Conservation (phyloP, 2,888 invertebrate species). For the Drosophila rubida region DNA sequence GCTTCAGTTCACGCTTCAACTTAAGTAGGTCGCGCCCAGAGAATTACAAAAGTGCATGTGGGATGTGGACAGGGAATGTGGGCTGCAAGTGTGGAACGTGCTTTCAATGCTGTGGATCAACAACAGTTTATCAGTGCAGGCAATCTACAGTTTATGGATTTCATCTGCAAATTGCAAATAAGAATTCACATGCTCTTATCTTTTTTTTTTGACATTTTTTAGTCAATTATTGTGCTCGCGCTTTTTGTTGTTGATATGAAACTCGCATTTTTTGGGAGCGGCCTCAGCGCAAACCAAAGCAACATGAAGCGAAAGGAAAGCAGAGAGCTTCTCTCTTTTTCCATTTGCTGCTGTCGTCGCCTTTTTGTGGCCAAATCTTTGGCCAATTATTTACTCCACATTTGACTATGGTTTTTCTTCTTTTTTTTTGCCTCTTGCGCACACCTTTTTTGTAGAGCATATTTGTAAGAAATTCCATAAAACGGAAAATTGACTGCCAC, state of each 20-base stretch:
- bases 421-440: conserved; percentile 5
- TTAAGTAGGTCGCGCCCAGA: conserved; percentile 57
- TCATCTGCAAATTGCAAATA: conserved; percentile 4
- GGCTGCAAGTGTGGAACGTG: background rate
- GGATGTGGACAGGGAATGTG: background rate
- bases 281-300: conserved; percentile 42
- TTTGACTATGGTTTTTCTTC: background rate
- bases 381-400: conserved; percentile 36
- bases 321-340: conserved; percentile 60
- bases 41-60: conserved; percentile 10
- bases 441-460: conserved; percentile 6
- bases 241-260: conserved; percentile 49
- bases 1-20: conserved; percentile 51
- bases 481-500: conserved; percentile 51
- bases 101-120: background rate
- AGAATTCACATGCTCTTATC: conserved; percentile 15
- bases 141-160: conserved; percentile 1
- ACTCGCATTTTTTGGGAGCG: conserved; percentile 70
- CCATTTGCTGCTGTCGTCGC: conserved; percentile 13
- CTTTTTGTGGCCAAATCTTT: conserved; percentile 29
- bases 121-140: background rate
- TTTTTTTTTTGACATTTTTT: conserved; percentile 22
- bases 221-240: conserved; percentile 23
- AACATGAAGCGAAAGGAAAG: conserved; percentile 23
- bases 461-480: conserved; percentile 25